These are phyloP conservation scores for Cecropterus lyciades DNA, from an alignment of 1,140 invertebrate species.

Conservation along the genomic window DNA sequence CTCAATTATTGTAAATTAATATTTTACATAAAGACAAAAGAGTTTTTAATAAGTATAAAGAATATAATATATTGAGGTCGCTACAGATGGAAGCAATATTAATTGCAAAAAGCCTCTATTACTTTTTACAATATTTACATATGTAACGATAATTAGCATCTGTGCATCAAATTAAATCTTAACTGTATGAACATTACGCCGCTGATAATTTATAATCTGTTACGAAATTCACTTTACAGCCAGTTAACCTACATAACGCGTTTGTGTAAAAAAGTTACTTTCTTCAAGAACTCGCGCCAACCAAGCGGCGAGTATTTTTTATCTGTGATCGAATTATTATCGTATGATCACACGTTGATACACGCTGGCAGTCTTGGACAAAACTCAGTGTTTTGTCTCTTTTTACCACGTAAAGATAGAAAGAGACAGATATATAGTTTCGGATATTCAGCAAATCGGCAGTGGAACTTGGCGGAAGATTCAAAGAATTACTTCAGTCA, in stretches of 20 bases:
- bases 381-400: background rate
- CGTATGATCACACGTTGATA: constrained; percentile 34
- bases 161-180: constrained; percentile 9
- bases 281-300: constrained; percentile 34
- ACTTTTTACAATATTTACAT: too few species aligned
- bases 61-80: too few species aligned
- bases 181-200: constrained; percentile 18
- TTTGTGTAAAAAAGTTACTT: constrained; percentile 30
- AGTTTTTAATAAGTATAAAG: too few species aligned
- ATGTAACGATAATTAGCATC: background rate
- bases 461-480: constrained; percentile 15
- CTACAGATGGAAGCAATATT: too few species aligned
- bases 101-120: too few species aligned
- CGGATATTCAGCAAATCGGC: constrained; percentile 22
- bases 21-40: too few species aligned
- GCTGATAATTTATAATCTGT: constrained; percentile 30
- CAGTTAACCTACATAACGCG: constrained; percentile 28
- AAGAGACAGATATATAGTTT: background rate
- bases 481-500: constrained; percentile 14
- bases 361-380: constrained; percentile 23
- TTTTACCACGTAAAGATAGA: background rate
- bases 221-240: constrained; percentile 31
- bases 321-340: constrained; percentile 31
- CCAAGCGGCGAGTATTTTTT: constrained; percentile 23
- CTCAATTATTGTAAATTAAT: too few species aligned